A percentile compares a stretch with the other conserved stretches of the same genome.
phyloP scores from a whole-genome alignment of 2,113 vertebrate genomes.

The Gallinago media region DNA sequence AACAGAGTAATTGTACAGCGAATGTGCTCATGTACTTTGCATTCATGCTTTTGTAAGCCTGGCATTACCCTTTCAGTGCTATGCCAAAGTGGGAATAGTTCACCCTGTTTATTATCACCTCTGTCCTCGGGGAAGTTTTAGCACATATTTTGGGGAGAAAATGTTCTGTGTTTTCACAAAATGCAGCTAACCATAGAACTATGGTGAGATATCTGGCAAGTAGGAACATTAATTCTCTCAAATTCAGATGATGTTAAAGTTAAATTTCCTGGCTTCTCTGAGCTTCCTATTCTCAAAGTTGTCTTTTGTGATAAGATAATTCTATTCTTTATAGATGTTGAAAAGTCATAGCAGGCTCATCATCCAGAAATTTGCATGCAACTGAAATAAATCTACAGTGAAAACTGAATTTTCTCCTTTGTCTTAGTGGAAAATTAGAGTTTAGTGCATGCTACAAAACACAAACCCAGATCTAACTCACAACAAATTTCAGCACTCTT shows the following conservation, averaged over 20 bases:
- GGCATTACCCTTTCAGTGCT: background rate
- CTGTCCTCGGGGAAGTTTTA: background rate
- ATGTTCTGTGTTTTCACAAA: background rate
- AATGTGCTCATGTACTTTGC: background rate
- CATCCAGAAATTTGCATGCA: constrained; percentile 19
- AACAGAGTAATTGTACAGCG: background rate
- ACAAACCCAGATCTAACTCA: background rate
- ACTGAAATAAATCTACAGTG: background rate
- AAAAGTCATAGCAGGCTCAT: constrained; percentile 1
- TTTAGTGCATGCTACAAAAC: background rate
- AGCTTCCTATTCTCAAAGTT: background rate
- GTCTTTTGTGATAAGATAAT: constrained; percentile 1
- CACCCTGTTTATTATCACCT: background rate
- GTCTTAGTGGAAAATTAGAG: background rate
- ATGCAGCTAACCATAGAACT: background rate
- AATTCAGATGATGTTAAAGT: background rate
- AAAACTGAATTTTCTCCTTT: constrained; percentile 10
- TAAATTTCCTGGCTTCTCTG: background rate
- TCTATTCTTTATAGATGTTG: background rate
- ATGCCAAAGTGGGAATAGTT: background rate
- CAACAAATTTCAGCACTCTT: background rate
- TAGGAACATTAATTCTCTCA: background rate
- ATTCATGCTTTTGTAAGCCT: background rate
- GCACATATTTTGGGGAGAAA: rapidly evolving
- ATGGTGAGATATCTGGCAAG: background rate